These are phyloP conservation scores for Drosophila mettleri DNA, from an alignment of 2,888 invertebrate species.

Conservation along the genomic window DNA sequence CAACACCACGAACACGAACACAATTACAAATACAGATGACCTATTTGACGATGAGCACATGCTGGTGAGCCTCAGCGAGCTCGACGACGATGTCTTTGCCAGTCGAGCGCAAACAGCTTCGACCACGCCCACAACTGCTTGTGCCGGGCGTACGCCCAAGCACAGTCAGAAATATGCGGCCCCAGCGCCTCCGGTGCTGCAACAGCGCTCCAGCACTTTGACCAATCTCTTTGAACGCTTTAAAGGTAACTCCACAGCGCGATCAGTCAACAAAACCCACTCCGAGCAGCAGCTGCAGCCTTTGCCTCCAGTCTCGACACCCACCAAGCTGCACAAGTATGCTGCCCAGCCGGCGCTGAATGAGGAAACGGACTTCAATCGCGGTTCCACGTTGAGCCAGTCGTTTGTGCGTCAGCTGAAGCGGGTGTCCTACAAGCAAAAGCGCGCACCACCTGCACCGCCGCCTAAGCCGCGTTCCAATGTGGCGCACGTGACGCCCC, in stretches of 20 bases:
- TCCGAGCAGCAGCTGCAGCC: conserved; percentile 71
- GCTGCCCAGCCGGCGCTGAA: conserved; percentile 70
- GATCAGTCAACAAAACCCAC: conserved; percentile 57
- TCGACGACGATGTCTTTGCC: conserved; percentile 75
- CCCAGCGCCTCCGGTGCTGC: conserved; percentile 61
- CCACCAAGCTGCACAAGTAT: conserved; percentile 62
- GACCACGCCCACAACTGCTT: conserved; percentile 60
- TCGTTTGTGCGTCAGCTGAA: conserved; percentile 84
- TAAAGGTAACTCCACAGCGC: conserved; percentile 45
- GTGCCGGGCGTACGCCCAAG: conserved; percentile 72
- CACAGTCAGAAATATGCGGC: conserved; percentile 73
- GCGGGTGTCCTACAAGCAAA: conserved; percentile 68
- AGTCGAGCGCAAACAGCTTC: conserved; percentile 57
- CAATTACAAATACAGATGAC: conserved; percentile 60
- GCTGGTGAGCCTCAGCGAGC: conserved; percentile 75
- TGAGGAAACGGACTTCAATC: conserved; percentile 78
- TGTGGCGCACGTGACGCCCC: conserved; percentile 64
- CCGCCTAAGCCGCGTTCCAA: conserved; percentile 65
- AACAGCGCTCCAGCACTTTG: conserved; percentile 78
- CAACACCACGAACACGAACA: conserved; percentile 49
- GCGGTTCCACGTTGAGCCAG: conserved; percentile 84
- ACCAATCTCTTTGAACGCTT: conserved; percentile 82
- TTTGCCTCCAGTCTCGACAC: background rate
- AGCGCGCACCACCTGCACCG: conserved; percentile 68
- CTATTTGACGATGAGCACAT: conserved; percentile 69